Conservation (phyloP, 1,140 invertebrate genomes). For the Nautilus pompilius region DNA sequence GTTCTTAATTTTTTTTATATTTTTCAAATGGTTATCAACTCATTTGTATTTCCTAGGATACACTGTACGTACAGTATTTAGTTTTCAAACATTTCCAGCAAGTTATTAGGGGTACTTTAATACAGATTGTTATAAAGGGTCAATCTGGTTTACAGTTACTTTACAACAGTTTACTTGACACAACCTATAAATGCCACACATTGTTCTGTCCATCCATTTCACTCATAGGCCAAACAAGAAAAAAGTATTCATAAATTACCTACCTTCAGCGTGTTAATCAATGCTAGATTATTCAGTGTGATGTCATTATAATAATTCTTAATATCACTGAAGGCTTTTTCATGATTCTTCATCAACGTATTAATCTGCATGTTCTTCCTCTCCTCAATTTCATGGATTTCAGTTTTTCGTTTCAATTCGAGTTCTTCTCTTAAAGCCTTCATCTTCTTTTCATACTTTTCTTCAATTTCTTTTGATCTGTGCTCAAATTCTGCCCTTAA, state of each 20-base stretch:
- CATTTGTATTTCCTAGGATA: too few species aligned
- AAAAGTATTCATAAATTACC: neutral
- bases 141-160: too few species aligned
- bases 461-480: conserved; percentile 73
- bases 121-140: too few species aligned
- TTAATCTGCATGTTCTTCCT: conserved; percentile 83
- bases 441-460: conserved; percentile 78
- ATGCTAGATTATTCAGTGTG: conserved; percentile 81
- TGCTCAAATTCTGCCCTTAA: conserved; percentile 70
- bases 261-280: conserved; percentile 77
- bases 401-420: conserved; percentile 66
- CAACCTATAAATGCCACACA: too few species aligned
- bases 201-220: too few species aligned
- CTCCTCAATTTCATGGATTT: conserved; percentile 80
- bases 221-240: too few species aligned
- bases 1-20: too few species aligned
- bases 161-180: too few species aligned
- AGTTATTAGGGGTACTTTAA: too few species aligned
- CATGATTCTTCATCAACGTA: conserved; percentile 76
- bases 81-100: too few species aligned
- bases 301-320: conserved; percentile 95
- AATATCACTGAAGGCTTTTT: conserved; percentile 79
- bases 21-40: too few species aligned
- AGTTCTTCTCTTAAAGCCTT: conserved; percentile 70
- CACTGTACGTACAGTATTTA: too few species aligned